phyloP scores from a whole-genome alignment of 1,140 invertebrate genomes.

The Rhynchophorus ferrugineus region DNA sequence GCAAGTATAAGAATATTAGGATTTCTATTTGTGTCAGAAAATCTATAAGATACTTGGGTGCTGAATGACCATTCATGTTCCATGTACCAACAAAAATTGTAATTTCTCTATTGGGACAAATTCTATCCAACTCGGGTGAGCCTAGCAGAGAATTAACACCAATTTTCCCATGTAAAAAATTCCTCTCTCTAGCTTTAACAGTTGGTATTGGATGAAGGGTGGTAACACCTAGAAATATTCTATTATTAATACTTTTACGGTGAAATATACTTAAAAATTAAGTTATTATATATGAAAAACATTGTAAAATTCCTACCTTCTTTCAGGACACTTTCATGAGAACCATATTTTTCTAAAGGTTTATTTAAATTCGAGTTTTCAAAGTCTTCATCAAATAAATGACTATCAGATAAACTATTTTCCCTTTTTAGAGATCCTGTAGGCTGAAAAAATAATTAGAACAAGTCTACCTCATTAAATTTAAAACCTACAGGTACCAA shows the following conservation, averaged over 20 bases:
- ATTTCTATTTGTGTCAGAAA: not conserved
- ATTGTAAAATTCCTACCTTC: conserved; percentile 26
- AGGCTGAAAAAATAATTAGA: conserved; percentile 12
- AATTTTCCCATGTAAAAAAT: conserved; percentile 70
- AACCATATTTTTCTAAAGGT: conserved; percentile 33
- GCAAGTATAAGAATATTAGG: conserved; percentile 14
- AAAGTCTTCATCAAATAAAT: conserved; percentile 21
- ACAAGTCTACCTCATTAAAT: not conserved
- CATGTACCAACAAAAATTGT: conserved; percentile 87
- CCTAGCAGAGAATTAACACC: conserved; percentile 74
- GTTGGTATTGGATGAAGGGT: conserved; percentile 72
- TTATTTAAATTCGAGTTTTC: conserved; percentile 23
- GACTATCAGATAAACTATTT: conserved; percentile 35
- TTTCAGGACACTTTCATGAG: conserved; percentile 37
- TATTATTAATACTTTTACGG: too few relatives aligned
- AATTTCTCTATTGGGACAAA: conserved; percentile 76
- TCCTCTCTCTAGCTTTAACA: conserved; percentile 69
- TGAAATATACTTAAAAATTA: too few relatives aligned
- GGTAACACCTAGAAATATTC: conserved; percentile 59
- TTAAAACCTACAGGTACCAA: conserved; percentile 15
- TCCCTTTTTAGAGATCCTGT: conserved; percentile 21
- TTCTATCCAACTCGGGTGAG: conserved; percentile 72
- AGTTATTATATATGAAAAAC: too few relatives aligned
- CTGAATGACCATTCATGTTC: conserved; percentile 90
- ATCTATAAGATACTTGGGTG: conserved; percentile 48